These are phyloP conservation scores for Alouatta palliata DNA, from an alignment of 2,113 vertebrate genomes.

Conservation along the genomic window DNA sequence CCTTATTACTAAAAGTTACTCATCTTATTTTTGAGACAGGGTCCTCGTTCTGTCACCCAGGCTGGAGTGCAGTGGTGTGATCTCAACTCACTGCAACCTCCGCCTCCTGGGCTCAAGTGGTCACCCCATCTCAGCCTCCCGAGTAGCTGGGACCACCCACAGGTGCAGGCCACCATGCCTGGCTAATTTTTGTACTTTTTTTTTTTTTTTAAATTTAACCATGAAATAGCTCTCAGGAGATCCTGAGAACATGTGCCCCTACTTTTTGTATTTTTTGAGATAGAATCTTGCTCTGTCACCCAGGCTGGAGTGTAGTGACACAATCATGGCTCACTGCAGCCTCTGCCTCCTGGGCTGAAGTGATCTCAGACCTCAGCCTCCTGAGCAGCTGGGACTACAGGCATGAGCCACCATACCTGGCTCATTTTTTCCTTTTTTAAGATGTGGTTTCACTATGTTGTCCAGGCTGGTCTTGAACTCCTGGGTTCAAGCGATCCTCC, in stretches of 20 bases:
- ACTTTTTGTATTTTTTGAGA: background rate
- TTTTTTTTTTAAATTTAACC: background rate
- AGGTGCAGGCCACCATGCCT: background rate
- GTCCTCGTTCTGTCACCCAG: background rate
- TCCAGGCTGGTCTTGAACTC: background rate
- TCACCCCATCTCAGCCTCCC: background rate
- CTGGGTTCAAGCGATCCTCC: background rate
- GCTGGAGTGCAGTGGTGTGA: background rate
- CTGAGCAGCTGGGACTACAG: background rate
- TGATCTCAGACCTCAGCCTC: background rate
- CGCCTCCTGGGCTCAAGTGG: background rate
- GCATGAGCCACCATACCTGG: background rate
- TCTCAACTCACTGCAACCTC: background rate
- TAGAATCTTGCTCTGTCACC: background rate
- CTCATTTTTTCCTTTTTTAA: background rate
- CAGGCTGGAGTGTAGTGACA: background rate
- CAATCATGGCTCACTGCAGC: background rate
- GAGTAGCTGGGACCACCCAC: background rate
- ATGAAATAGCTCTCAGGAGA: no score
- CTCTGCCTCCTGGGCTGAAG: background rate
- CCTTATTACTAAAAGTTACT: constrained; percentile 13
- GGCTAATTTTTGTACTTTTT: background rate
- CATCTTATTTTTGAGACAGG: background rate
- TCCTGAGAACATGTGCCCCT: no score
- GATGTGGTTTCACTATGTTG: background rate